phyloP scores from a whole-genome alignment of 2,888 invertebrate genomes.

The Caenorhabditis uteleia region DNA sequence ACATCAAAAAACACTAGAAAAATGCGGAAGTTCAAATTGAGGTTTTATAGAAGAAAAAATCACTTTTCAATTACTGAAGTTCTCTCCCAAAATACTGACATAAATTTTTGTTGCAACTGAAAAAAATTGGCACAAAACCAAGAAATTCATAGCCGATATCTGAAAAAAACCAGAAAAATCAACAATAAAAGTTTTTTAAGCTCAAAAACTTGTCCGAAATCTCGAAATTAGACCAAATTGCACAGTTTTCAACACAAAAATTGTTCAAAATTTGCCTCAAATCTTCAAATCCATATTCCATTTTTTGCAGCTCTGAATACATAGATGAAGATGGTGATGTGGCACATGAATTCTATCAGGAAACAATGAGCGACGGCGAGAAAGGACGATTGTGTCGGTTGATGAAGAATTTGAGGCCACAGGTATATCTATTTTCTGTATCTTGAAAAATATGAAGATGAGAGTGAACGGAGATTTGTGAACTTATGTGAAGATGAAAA shows the following conservation, averaged over 20 bases:
- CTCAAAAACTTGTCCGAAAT: no score
- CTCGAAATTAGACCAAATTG: not conserved
- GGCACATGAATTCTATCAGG: slow-evolving; percentile 75
- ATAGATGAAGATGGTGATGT: slow-evolving; percentile 75
- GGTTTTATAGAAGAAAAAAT: no score
- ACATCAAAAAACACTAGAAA: no score
- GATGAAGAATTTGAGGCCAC: slow-evolving; percentile 42
- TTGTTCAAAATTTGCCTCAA: not conserved
- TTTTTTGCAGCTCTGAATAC: slow-evolving; percentile 73
- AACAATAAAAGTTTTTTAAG: no score
- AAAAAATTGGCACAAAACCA: no score
- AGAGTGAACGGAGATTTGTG: not conserved
- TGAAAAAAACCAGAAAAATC: no score
- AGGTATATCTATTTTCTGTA: slow-evolving; percentile 27
- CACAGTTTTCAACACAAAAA: no score
- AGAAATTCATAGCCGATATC: no score
- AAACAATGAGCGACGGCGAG: slow-evolving; percentile 56
- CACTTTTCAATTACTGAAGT: no score
- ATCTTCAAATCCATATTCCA: not conserved
- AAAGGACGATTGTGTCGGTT: slow-evolving; percentile 31
- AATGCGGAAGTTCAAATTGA: no score
- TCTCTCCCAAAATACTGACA: no score
- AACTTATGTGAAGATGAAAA: not conserved
- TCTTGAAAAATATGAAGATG: not conserved
- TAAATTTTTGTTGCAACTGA: no score